Base-by-base conservation (phyloP, 2,113 vertebrate species). In the Alosa alosa region DNA sequence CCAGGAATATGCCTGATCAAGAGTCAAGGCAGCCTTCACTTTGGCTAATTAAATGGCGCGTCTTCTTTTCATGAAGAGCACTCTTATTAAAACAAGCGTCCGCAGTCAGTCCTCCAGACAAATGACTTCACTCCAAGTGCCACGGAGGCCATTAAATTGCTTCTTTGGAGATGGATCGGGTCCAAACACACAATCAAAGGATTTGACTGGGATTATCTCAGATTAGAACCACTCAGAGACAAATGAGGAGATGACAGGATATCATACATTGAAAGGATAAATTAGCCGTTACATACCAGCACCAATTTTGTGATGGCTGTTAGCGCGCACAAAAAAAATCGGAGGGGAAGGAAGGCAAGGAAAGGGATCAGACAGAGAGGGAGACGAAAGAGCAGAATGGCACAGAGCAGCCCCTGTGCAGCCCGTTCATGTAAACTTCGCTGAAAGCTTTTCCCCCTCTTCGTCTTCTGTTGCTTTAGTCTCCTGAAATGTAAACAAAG, bases 161-260 rank as follows among this genome's bases (percentile, higher is more conserved):
- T 97, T 95, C 94, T 97, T 96, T 96, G 95, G 93, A 95, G 96
- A 96, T 98, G 97, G 97, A 98, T 95, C 93, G 82, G 90, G 93
- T 98, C 97, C 97, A 98, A 98, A 97, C 95, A 96, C 95, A 98
- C 97, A 99, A 98, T 99, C 97, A 97, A 97, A 97, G 96, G 96
- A 97, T 99, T 98, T 97, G 95, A 95, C 92, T 95, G 93, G 96
- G 96, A 98, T 99, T 98, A 98, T 97, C 97, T 96, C 94, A 96
- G 97, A 98, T 97, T 98, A 98, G 96, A 96, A 96, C 96, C 96
- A 95, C 93, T 95, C 95, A 87, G 89, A 95, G 92, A 96, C 95
- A 96, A 95, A 95, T 90, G 95, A 93, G 88, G 95, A 93, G 94
- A 94, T 96, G 97, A 97, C 97, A 97, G 95, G 95, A 96, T 93